A percentile compares a stretch with the other conserved stretches of the same genome.
Evolutionary conservation across 2,113 vertebrate genomes (phyloP).

Genomic region (Gambusia affinis): DNA sequence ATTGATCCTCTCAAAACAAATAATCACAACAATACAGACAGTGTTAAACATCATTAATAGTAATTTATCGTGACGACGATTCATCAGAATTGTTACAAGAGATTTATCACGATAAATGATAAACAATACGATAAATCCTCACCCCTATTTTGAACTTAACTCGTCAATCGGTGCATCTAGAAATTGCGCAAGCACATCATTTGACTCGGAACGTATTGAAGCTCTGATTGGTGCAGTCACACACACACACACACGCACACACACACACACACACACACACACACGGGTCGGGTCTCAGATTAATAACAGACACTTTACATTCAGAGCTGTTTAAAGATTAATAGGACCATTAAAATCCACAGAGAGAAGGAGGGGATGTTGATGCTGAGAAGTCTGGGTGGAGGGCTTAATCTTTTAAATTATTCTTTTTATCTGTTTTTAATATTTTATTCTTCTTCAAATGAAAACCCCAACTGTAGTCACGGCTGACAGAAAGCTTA

Average conservation of each 20-base stretch:
- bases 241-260: slow-evolving; percentile 8
- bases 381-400: slow-evolving; percentile 27
- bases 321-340: slow-evolving; percentile 40
- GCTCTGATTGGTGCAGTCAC: not conserved
- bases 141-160: not conserved
- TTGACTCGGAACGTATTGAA: not conserved
- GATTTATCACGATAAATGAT: too few species aligned
- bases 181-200: too few species aligned
- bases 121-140: too few species aligned
- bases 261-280: not conserved
- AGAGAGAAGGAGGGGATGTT: not conserved
- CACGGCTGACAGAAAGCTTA: not conserved
- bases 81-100: too few species aligned
- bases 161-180: too few species aligned
- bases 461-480: not conserved
- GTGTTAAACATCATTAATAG: too few species aligned
- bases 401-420: not conserved
- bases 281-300: not conserved
- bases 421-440: slow-evolving; percentile 7
- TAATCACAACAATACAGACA: too few species aligned
- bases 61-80: too few species aligned
- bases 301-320: slow-evolving; percentile 6
- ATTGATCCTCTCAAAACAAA: too few species aligned
- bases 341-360: slow-evolving; percentile 13
- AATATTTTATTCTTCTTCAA: slow-evolving; percentile 24